Conservation (phyloP, 2,888 invertebrate genomes). For the Pristionchus maxplancki region DNA sequence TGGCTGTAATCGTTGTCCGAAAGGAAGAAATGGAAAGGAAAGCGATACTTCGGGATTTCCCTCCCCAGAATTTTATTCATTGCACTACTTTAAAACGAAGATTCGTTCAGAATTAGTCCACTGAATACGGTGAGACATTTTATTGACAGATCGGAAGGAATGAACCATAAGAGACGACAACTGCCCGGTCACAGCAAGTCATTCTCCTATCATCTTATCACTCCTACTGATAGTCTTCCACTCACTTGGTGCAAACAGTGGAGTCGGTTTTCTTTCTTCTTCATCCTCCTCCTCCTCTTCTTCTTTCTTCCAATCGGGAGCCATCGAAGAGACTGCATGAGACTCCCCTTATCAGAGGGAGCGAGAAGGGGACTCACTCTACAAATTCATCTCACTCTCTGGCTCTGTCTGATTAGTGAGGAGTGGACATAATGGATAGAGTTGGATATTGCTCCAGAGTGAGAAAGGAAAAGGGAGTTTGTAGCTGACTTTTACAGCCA, state of each 20-base stretch:
- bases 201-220: not conserved
- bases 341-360: not conserved
- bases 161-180: not conserved
- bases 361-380: not conserved
- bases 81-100: too few relatives aligned
- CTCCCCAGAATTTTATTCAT: too few relatives aligned
- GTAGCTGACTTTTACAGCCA: not conserved
- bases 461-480: not conserved
- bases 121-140: too few relatives aligned
- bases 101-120: too few relatives aligned
- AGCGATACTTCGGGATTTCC: too few relatives aligned
- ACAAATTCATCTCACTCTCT: not conserved
- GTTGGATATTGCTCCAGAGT: not conserved
- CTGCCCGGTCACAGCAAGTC: not conserved
- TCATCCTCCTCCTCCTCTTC: not conserved
- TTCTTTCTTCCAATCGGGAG: not conserved
- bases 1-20: not conserved
- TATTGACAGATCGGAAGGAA: not conserved
- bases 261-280: not conserved
- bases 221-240: not conserved
- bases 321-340: conserved; percentile 3
- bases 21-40: not conserved
- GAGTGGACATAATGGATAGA: not conserved
- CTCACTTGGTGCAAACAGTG: not conserved
- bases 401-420: not conserved